Conservation (phyloP, 1,140 invertebrate genomes). For the Goniozus legneri region DNA sequence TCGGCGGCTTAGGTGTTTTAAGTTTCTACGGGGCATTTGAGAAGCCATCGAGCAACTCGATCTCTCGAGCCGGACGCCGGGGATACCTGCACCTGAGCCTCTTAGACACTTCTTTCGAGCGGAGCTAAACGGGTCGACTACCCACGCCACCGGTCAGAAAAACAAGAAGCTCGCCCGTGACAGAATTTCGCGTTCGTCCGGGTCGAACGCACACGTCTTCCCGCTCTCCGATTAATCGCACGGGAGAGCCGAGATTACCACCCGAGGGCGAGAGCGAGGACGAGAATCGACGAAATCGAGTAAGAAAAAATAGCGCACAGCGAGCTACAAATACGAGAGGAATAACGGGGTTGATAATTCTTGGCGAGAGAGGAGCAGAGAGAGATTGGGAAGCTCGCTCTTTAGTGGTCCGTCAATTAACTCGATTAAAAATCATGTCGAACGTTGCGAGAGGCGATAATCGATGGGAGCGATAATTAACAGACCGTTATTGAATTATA, state of each 20-base stretch:
- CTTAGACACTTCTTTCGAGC: conserved; percentile 34
- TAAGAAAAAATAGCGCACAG: too few species aligned
- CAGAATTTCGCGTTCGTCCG: too few species aligned
- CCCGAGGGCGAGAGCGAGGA: too few species aligned
- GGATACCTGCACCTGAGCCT: conserved; percentile 49
- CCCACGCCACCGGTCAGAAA: too few species aligned
- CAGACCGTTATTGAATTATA: too few species aligned
- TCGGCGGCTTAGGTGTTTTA: conserved; percentile 48
- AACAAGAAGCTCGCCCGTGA: too few species aligned
- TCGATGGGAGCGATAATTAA: background rate
- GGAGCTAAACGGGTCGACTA: conserved; percentile 20
- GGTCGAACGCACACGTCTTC: too few species aligned
- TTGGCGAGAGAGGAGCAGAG: conserved; percentile 5
- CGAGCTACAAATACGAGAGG: too few species aligned
- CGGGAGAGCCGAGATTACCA: too few species aligned
- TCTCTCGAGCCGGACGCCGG: conserved; percentile 49
- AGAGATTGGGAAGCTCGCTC: too few species aligned
- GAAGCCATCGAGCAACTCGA: conserved; percentile 49
- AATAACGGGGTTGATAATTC: background rate
- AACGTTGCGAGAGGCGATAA: conserved; percentile 6
- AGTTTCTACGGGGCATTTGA: conserved; percentile 48
- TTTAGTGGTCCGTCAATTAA: background rate
- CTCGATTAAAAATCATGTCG: conserved; percentile 9
- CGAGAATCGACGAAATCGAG: too few species aligned
- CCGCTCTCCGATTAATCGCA: too few species aligned